Percentiles rank a stretch among this genome's conserved stretches.
phyloP scores from a whole-genome alignment of 1,140 invertebrate species.

The Helicoverpa armigera region DNA sequence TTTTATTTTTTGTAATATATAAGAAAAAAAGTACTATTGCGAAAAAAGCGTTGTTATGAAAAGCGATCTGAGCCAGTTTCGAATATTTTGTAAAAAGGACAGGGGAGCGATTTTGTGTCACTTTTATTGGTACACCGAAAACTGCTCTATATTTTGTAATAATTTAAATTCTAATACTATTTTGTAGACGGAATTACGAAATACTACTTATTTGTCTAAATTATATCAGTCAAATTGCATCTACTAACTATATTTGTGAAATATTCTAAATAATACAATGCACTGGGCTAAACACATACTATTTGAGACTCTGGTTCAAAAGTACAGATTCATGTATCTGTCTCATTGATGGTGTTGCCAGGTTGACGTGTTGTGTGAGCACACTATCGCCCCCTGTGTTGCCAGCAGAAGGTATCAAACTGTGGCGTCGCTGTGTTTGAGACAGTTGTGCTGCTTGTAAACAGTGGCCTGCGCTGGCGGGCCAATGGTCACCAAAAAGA shows the following conservation, averaged over 20 bases:
- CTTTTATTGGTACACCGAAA: background rate
- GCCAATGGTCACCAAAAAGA: background rate
- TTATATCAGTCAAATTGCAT: slow-evolving; percentile 5
- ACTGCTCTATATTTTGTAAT: background rate
- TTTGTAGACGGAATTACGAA: slow-evolving; percentile 33
- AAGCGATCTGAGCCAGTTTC: slow-evolving; percentile 26
- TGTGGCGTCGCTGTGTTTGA: slow-evolving; percentile 41
- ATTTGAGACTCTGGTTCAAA: background rate
- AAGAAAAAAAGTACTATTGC: too few relatives aligned
- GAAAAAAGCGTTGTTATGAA: background rate
- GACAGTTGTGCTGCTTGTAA: background rate
- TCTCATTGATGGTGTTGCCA: background rate
- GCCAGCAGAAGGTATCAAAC: slow-evolving; percentile 36
- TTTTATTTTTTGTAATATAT: background rate
- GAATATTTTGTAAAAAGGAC: background rate
- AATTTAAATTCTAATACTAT: slow-evolving; percentile 22
- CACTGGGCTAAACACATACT: background rate
- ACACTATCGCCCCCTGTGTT: slow-evolving; percentile 22
- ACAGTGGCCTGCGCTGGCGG: background rate
- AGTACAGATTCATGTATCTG: too few relatives aligned
- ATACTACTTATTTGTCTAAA: slow-evolving; percentile 1
- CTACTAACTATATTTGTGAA: slow-evolving; percentile 18
- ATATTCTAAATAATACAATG: background rate
- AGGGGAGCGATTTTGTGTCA: slow-evolving; percentile 29
- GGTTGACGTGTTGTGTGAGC: background rate